Percentiles rank a stretch among this genome's conserved stretches.
Evolutionary conservation across 2,113 vertebrate genomes (phyloP).

Genomic region (Dasyprocta punctata): DNA sequence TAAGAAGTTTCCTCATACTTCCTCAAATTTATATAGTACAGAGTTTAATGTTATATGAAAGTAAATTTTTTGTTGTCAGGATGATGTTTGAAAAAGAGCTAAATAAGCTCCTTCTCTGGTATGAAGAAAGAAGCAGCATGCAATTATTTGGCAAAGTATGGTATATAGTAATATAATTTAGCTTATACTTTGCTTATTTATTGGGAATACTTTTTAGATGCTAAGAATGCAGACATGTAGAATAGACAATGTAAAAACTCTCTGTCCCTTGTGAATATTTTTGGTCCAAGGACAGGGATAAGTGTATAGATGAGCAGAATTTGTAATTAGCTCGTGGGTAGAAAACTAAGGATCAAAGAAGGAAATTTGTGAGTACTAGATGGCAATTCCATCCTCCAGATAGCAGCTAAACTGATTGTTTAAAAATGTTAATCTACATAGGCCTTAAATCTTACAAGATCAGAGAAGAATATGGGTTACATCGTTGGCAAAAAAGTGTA

Average conservation of each 20-base stretch:
- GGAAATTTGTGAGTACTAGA: background rate
- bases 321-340: background rate
- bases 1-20: constrained; percentile 21
- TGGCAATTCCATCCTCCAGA: background rate
- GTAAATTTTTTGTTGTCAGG: constrained; percentile 31
- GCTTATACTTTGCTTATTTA: constrained; percentile 22
- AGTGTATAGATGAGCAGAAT: background rate
- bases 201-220: background rate
- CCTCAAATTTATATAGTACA: constrained; percentile 18
- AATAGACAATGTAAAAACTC: background rate
- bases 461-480: background rate
- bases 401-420: constrained; percentile 3
- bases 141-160: background rate
- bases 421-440: background rate
- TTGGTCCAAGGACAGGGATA: background rate
- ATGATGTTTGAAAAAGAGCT: background rate
- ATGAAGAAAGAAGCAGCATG: background rate
- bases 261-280: background rate
- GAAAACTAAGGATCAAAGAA: constrained; percentile 2
- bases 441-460: background rate
- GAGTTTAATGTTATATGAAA: constrained; percentile 51
- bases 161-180: background rate
- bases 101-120: background rate
- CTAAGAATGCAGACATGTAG: constrained; percentile 11
- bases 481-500: background rate